Conservation (phyloP, 2,888 invertebrate genomes). For the Acheta domesticus region DNA sequence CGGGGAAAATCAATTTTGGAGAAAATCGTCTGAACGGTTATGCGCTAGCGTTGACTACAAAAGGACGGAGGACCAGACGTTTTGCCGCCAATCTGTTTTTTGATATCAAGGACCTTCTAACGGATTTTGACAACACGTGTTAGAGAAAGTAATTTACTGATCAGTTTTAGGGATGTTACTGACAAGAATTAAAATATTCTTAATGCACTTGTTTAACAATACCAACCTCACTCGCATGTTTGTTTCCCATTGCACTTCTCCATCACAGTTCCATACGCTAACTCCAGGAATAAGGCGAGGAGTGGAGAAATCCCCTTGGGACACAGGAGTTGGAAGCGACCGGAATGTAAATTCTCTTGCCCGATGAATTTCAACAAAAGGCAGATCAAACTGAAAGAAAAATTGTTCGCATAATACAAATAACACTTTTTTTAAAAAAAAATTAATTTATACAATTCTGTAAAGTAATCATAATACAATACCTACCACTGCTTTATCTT, state of each 20-base stretch:
- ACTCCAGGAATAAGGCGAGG: constrained; percentile 43
- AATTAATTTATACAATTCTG: neutral
- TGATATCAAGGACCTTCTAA: no score
- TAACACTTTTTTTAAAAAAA: neutral
- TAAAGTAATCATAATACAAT: neutral
- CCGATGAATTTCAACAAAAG: constrained; percentile 71
- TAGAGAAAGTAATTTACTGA: no score
- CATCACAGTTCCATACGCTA: constrained; percentile 81
- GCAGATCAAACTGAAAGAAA: constrained; percentile 59
- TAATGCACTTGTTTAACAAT: neutral
- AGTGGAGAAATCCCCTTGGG: constrained; percentile 40
- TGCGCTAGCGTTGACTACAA: no score
- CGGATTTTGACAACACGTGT: no score
- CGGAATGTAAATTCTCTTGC: constrained; percentile 69
- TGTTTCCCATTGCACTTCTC: constrained; percentile 65
- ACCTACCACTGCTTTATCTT: constrained; percentile 62
- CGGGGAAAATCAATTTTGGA: no score
- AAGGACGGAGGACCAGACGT: no score
- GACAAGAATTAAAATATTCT: neutral
- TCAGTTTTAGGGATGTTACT: no score
- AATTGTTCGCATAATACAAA: neutral
- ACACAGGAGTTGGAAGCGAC: constrained; percentile 47
- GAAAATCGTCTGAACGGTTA: no score
- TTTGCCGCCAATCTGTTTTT: no score
- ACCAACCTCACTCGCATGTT: constrained; percentile 61